A percentile compares a stretch with the other conserved stretches of the same genome.
Evolutionary conservation across 2,113 vertebrate species (phyloP).

Genomic region (Pomatorhinus ruficollis): DNA sequence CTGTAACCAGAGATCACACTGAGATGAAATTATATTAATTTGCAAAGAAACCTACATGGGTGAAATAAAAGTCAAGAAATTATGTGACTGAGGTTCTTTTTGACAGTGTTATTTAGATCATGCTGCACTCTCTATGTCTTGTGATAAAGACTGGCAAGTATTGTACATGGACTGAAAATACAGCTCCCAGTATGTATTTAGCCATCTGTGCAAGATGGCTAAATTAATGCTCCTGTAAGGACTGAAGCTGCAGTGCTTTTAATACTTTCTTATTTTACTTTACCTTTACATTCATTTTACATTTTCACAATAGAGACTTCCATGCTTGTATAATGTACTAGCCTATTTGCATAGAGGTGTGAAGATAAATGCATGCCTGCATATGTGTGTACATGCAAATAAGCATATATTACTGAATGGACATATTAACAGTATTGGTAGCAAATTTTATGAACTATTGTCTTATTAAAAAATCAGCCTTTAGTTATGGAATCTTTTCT

Average conservation of each 20-base stretch:
- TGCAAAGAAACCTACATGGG: neutral
- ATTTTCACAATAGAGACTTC: neutral
- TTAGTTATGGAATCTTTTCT: neutral
- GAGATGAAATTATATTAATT: neutral
- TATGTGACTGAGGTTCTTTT: neutral
- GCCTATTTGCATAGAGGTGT: neutral
- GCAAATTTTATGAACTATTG: neutral
- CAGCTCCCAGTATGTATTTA: neutral
- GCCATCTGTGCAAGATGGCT: neutral
- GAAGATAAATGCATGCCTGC: neutral
- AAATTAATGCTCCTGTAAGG: neutral
- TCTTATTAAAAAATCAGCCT: neutral
- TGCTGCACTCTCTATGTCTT: neutral
- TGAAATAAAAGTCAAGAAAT: neutral
- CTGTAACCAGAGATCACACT: neutral
- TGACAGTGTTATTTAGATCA: neutral
- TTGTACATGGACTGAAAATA: neutral
- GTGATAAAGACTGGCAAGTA: neutral
- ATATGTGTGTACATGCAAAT: neutral
- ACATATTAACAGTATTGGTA: neutral
- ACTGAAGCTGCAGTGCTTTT: neutral
- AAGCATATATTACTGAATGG: neutral
- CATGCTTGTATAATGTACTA: neutral
- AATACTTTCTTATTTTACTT: neutral
- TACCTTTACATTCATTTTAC: neutral